Conservation (phyloP, 53 echinoderm and acorn worm genomes). For the Glandiceps talaboti region DNA sequence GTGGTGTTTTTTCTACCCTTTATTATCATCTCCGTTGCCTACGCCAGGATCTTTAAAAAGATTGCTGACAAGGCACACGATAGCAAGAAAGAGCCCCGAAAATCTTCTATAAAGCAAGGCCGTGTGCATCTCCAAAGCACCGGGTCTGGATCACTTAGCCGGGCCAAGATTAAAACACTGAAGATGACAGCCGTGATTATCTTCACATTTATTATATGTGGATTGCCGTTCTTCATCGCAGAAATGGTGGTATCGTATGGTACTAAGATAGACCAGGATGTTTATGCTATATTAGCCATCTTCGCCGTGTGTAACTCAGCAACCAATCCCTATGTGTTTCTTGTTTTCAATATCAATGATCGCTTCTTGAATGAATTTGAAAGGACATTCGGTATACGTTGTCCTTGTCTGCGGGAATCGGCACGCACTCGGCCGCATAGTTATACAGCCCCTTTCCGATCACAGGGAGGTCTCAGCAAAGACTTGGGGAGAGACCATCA, state of each 20-base stretch:
- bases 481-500: background rate
- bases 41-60: slow-evolving; percentile 80
- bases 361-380: background rate
- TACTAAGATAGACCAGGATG: slow-evolving; percentile 17
- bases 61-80: slow-evolving; percentile 87
- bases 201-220: slow-evolving; percentile 62
- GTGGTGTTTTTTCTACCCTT: slow-evolving; percentile 73
- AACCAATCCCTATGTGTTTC: slow-evolving; percentile 80
- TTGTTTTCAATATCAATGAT: slow-evolving; percentile 48
- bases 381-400: background rate
- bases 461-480: background rate
- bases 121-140: slow-evolving; percentile 67
- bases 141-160: slow-evolving; percentile 54
- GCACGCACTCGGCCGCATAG: background rate
- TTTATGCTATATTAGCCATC: slow-evolving; percentile 75
- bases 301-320: slow-evolving; percentile 89
- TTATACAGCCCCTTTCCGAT: background rate
- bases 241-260: slow-evolving; percentile 52
- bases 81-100: slow-evolving; percentile 33
- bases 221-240: slow-evolving; percentile 76
- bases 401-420: background rate
- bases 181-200: slow-evolving; percentile 83
- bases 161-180: slow-evolving; percentile 87
- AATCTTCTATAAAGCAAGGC: slow-evolving; percentile 33
- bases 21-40: slow-evolving; percentile 64